Evolutionary conservation across 2,888 invertebrate species (phyloP).

Genomic region (Dryocosmus kuriphilus): DNA sequence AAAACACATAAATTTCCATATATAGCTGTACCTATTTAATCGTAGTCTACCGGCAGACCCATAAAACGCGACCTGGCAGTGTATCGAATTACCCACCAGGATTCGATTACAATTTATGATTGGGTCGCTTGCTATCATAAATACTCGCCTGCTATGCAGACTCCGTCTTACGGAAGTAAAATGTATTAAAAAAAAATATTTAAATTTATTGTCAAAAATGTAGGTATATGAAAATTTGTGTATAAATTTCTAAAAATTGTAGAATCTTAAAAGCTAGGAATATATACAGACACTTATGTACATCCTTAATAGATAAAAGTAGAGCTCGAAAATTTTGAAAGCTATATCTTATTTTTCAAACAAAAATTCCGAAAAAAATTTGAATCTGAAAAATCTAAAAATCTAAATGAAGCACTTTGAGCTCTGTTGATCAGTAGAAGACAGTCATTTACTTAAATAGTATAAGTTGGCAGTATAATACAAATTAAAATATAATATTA

Average conservation of each 20-base stretch:
- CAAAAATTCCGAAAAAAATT: background rate
- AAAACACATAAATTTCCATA: background rate
- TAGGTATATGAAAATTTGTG: background rate
- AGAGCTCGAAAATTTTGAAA: background rate
- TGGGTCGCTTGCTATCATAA: background rate
- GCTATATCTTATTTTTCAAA: too few species aligned
- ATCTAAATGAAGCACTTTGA: background rate
- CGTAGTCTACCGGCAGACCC: background rate
- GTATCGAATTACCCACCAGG: constrained; percentile 7
- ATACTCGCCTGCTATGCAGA: background rate
- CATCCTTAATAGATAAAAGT: background rate
- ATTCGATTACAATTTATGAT: constrained; percentile 32
- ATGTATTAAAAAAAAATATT: constrained; percentile 17
- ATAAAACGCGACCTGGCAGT: constrained; percentile 10
- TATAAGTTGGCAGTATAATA: background rate
- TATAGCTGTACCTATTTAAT: background rate
- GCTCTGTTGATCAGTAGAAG: background rate
- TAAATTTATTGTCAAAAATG: background rate
- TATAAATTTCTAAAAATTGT: background rate
- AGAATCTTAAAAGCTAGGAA: constrained; percentile 1
- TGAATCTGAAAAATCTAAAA: too few species aligned
- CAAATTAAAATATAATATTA: background rate
- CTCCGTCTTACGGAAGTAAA: background rate
- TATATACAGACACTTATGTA: constrained; percentile 32
- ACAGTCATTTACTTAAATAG: background rate